Conservation (phyloP, 2,888 invertebrate species). For the Eumerus sabulonum region DNA sequence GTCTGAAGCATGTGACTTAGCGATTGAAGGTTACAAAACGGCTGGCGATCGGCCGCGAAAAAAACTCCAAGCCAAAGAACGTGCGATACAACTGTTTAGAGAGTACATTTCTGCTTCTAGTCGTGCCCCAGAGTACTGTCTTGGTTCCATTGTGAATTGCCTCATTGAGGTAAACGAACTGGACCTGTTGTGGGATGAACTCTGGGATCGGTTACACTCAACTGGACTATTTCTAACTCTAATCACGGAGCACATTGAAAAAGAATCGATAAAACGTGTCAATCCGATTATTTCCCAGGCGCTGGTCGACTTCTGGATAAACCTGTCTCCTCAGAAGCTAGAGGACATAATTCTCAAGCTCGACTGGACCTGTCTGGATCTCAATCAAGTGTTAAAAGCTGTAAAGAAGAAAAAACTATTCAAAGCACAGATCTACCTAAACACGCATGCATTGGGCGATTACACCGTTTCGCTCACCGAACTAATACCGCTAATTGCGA, state of each 20-base stretch:
- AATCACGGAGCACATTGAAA: conserved; percentile 85
- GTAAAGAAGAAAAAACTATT: conserved; percentile 76
- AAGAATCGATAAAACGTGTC: conserved; percentile 82
- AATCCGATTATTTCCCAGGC: conserved; percentile 87
- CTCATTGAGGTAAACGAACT: conserved; percentile 77
- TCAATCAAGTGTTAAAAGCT: conserved; percentile 83
- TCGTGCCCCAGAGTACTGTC: conserved; percentile 77
- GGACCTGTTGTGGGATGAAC: conserved; percentile 82
- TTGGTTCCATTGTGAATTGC: conserved; percentile 77
- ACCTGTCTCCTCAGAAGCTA: conserved; percentile 82
- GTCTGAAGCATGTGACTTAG: conserved; percentile 81
- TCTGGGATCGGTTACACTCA: conserved; percentile 82
- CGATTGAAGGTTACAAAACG: conserved; percentile 79
- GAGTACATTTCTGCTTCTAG: conserved; percentile 78
- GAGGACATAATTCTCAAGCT: conserved; percentile 87
- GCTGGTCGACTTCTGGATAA: conserved; percentile 84
- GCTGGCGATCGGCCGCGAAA: conserved; percentile 77
- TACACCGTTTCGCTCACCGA: conserved; percentile 87
- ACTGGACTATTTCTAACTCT: conserved; percentile 84
- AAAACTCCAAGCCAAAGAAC: conserved; percentile 78
- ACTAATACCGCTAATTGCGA: conserved; percentile 81
- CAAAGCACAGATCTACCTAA: conserved; percentile 83
- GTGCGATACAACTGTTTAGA: conserved; percentile 79
- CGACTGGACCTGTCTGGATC: conserved; percentile 86
- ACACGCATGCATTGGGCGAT: conserved; percentile 87